A percentile compares a stretch with the other conserved stretches of the same genome.
These are phyloP conservation scores for Notodonta ziczac DNA, from an alignment of 2,888 invertebrate species.

Conservation along the genomic window DNA sequence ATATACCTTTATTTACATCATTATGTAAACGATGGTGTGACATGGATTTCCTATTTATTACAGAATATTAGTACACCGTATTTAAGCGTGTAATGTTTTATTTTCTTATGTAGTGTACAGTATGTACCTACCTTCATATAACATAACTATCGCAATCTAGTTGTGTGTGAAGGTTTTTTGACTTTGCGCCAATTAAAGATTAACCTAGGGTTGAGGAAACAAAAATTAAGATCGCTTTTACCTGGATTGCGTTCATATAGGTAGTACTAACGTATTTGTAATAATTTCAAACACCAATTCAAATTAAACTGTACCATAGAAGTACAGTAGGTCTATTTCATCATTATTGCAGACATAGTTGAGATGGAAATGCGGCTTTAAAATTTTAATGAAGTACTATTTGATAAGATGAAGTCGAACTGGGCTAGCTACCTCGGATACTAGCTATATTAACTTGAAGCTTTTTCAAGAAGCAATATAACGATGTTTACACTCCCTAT, in stretches of 20 bases:
- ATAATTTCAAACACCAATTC: conserved; percentile 53
- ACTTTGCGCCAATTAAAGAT: no score
- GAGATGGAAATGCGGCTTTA: conserved; percentile 61
- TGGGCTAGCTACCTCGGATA: conserved; percentile 24
- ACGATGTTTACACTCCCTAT: neutral
- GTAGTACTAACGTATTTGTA: no score
- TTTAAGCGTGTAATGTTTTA: no score
- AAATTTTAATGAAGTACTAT: conserved; percentile 63
- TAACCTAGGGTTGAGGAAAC: no score
- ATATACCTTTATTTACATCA: conserved; percentile 7
- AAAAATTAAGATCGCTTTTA: no score
- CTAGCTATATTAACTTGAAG: conserved; percentile 11
- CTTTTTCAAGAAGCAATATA: neutral
- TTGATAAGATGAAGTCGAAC: conserved; percentile 41
- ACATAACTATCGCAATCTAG: no score
- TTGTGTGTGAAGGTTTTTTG: no score
- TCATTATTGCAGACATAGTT: conserved; percentile 56
- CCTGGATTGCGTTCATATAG: no score
- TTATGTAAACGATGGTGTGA: conserved; percentile 10
- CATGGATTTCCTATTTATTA: no score
- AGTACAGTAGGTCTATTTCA: conserved; percentile 58
- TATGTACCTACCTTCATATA: no score
- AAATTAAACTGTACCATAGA: conserved; percentile 61
- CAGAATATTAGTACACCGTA: no score
- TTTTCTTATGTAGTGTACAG: no score